Evolutionary conservation across 2,888 invertebrate species (phyloP).

Genomic region (Eupithecia vulgata): DNA sequence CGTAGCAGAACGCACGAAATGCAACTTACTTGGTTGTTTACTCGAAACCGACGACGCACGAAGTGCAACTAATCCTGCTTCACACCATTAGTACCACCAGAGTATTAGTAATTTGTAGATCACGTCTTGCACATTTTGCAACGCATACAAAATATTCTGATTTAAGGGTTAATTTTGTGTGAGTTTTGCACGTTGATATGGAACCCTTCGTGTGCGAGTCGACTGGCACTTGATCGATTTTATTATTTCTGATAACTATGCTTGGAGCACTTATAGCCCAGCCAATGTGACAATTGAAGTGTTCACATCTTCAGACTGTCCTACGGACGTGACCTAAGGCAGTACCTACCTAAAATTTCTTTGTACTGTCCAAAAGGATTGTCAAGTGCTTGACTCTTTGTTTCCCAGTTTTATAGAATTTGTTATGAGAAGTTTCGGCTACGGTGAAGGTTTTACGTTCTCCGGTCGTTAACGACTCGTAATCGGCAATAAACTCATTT

Average conservation of each 20-base stretch:
- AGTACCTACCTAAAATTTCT: not conserved
- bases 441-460: conserved; percentile 27
- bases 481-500: conserved; percentile 39
- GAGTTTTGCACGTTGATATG: no score
- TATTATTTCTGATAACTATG: not conserved
- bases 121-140: no score
- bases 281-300: not conserved
- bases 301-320: not conserved
- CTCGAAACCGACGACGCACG: no score
- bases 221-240: not conserved
- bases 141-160: no score
- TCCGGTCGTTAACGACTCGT: conserved; percentile 23
- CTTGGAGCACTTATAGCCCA: not conserved
- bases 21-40: no score
- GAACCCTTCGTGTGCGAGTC: no score
- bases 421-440: conserved; percentile 25
- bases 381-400: not conserved
- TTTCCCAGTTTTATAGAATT: conserved; percentile 22
- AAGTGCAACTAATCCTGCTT: no score
- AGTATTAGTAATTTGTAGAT: no score
- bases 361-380: not conserved
- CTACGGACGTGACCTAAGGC: not conserved
- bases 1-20: no score
- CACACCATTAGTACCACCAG: no score
- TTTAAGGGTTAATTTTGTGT: no score